Evolutionary conservation across 1,140 invertebrate genomes (phyloP).

Genomic region (Micrasema longulum): DNA sequence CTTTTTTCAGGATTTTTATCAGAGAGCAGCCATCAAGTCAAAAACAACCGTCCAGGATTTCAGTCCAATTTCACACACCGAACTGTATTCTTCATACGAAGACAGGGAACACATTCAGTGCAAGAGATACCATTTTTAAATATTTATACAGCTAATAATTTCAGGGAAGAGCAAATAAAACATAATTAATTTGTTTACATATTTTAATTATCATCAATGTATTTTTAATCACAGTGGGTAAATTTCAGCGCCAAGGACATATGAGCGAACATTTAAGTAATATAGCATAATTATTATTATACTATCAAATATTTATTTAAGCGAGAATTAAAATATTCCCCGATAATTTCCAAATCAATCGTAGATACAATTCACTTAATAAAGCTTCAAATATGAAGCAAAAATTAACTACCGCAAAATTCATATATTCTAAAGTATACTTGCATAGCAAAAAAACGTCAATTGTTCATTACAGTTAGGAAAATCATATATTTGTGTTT

Average conservation of each 20-base stretch:
- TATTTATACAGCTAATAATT: too few species aligned
- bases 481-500: too few species aligned
- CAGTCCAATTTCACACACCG: too few species aligned
- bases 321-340: conserved; percentile 27
- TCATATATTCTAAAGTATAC: not conserved
- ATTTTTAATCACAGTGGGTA: conserved; percentile 56
- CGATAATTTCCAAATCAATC: conserved; percentile 12
- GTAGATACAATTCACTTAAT: conserved; percentile 35
- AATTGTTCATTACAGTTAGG: too few species aligned
- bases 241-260: conserved; percentile 53
- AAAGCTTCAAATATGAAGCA: conserved; percentile 31
- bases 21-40: too few species aligned
- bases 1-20: too few species aligned
- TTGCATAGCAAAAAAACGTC: too few species aligned
- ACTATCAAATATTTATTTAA: conserved; percentile 33
- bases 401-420: not conserved
- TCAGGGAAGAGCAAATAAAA: conserved; percentile 16
- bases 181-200: conserved; percentile 22
- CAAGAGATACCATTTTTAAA: too few species aligned
- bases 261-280: conserved; percentile 52
- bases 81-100: too few species aligned
- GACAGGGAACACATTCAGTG: too few species aligned
- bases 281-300: conserved; percentile 37
- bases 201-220: conserved; percentile 53
- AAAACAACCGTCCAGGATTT: too few species aligned